Conservation (phyloP, 2,113 vertebrate genomes). For the Plotosus lineatus region DNA sequence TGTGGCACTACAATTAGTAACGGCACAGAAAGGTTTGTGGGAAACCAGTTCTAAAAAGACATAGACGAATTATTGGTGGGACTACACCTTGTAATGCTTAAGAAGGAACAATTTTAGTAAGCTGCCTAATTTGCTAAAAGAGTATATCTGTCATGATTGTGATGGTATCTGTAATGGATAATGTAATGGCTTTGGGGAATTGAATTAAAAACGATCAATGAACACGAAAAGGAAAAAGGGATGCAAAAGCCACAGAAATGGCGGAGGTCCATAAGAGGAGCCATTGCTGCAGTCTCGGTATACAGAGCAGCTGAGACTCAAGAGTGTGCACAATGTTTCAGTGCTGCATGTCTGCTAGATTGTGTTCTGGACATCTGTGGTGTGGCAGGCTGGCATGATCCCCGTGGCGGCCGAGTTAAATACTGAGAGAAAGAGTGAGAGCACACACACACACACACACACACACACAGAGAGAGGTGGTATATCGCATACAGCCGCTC, state of each 20-base stretch:
- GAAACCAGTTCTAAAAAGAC: background rate
- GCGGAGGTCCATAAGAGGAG: background rate
- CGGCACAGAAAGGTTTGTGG: background rate
- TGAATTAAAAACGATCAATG: background rate
- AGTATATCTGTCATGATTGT: background rate
- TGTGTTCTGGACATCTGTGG: conserved; percentile 50
- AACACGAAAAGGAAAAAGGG: background rate
- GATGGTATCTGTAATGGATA: background rate
- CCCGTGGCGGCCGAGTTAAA: conserved; percentile 51
- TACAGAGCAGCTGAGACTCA: conserved; percentile 18
- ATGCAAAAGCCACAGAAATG: background rate
- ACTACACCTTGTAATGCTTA: background rate
- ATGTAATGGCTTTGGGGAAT: background rate
- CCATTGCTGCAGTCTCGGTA: background rate
- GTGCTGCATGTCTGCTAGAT: background rate
- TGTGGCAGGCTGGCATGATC: conserved; percentile 54
- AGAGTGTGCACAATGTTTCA: conserved; percentile 1
- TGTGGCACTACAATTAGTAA: background rate
- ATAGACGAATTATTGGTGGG: background rate
- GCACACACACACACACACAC: no score
- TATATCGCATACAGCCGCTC: conserved; percentile 68
- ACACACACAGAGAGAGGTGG: conserved; percentile 42
- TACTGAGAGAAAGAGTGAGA: conserved; percentile 51
- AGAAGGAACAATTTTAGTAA: background rate
- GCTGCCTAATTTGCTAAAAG: background rate